These are phyloP conservation scores for Thysanoteuthis rhombus DNA, from an alignment of 2,888 invertebrate species.

Conservation along the genomic window DNA sequence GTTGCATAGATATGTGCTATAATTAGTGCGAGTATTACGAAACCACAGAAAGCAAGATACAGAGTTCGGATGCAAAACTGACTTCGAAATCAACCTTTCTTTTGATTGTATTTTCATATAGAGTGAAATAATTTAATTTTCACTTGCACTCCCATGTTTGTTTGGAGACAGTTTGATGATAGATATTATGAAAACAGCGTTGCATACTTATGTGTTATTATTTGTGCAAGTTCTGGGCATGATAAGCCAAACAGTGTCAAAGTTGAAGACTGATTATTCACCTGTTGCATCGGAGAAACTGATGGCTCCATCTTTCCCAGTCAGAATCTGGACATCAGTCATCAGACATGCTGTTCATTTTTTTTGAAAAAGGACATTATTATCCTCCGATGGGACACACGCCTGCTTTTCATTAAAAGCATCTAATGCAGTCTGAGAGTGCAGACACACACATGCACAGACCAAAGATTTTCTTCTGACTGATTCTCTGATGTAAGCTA, in stretches of 20 bases:
- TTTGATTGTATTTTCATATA: no score
- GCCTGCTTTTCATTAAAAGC: not conserved
- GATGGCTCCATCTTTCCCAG: not conserved
- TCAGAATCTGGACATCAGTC: not conserved
- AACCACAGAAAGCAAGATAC: no score
- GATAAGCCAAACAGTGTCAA: not conserved
- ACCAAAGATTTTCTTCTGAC: not conserved
- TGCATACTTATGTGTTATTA: not conserved
- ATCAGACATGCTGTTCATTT: not conserved
- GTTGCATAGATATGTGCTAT: no score
- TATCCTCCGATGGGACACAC: not conserved
- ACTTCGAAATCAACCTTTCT: not conserved
- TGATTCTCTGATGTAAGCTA: not conserved
- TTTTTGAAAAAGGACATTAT: not conserved
- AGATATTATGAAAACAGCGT: not conserved
- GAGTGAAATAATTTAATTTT: not conserved
- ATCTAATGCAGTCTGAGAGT: not conserved
- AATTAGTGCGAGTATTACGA: no score
- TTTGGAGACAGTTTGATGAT: not conserved
- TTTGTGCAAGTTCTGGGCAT: not conserved
- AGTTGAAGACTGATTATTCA: not conserved
- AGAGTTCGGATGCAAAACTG: no score
- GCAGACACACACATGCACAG: not conserved
- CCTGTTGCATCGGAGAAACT: not conserved
- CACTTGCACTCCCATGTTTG: not conserved